Evolutionary conservation across 1,140 invertebrate species (phyloP).

Genomic region (Helicoverpa zea): DNA sequence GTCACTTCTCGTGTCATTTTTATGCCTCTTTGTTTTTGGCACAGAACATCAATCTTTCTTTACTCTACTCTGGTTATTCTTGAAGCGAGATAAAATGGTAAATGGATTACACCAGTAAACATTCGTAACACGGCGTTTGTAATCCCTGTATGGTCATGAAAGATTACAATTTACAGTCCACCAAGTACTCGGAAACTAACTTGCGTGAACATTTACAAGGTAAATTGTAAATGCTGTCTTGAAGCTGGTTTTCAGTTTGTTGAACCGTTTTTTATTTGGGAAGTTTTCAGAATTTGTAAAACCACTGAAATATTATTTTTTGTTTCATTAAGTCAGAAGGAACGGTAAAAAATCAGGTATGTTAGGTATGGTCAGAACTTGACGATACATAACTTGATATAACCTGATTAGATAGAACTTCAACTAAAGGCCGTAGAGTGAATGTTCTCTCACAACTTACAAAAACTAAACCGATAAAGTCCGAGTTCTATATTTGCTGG

Average conservation of each 20-base stretch:
- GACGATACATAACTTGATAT: neutral
- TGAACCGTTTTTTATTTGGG: too few species aligned
- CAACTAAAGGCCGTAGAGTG: neutral
- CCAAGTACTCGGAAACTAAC: neutral
- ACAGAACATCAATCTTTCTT: slow-evolving; percentile 14
- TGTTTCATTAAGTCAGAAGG: too few species aligned
- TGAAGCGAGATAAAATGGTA: slow-evolving; percentile 28
- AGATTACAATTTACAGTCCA: slow-evolving; percentile 11
- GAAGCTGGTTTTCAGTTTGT: neutral
- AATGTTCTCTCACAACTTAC: neutral
- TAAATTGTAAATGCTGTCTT: neutral
- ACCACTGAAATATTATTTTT: too few species aligned
- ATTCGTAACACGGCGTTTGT: slow-evolving; percentile 14
- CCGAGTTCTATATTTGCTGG: slow-evolving; percentile 1
- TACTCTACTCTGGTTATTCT: slow-evolving; percentile 2
- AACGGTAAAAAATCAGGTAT: too few species aligned
- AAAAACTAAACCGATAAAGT: slow-evolving; percentile 29
- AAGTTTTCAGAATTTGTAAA: too few species aligned
- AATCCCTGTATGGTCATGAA: slow-evolving; percentile 1
- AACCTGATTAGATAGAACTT: neutral
- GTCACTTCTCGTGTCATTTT: neutral
- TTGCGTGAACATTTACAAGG: neutral
- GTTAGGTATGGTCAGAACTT: too few species aligned
- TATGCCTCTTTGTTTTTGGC: slow-evolving; percentile 2
- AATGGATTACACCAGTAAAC: slow-evolving; percentile 28